Base-by-base conservation (phyloP, 2,888 invertebrate species). In the Gastrophysa polygoni region DNA sequence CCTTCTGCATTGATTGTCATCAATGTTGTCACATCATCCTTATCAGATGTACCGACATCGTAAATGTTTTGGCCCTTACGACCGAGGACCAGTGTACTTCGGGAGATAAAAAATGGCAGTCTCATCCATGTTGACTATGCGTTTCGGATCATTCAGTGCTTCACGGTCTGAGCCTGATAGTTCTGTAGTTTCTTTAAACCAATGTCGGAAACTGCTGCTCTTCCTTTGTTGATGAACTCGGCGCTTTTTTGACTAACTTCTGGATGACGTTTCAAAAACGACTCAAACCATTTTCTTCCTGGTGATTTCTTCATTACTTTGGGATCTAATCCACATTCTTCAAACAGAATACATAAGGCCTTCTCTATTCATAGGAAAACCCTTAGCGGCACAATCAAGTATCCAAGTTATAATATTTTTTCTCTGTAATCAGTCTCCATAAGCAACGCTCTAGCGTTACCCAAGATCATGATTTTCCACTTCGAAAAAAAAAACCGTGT, bases 11-110 rank as follows among this genome's bases (percentile, higher is more conserved):
- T 61, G 7, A 32, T 59, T 11, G 54, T 46, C 21, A 66, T 51
- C 46, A 62, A 59, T 17, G 67, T 64, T 16, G 62, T 59, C 11
- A 64, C 49, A 34, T 67, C 59, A 28, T 62, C 61, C 32, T 67
- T 62, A 20, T 64, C 57, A 11, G 60, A 63, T 0, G 63, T 32
- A 14, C 17, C 10, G 3, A 44, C 34, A 20, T 56, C 38, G 17
- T 60, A 57, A n/a, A 57, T 29, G 16, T 48, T 16, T 50, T 58
- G 63, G 10, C 55, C 66, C 38, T 56, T 66, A 44, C n/a, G 20
- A 11, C 43, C 63, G 0, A 64, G 50, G 46, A 64, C 44, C 10
- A 60, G 50, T 17, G 34, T 21, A 20, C 54, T 64, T 64, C 20
- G 61, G 67, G 17, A 57, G 51, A 17, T 60, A 57, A 54, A 51